phyloP scores from a whole-genome alignment of 1,140 invertebrate genomes.

The Trypoxylus dichotomus region DNA sequence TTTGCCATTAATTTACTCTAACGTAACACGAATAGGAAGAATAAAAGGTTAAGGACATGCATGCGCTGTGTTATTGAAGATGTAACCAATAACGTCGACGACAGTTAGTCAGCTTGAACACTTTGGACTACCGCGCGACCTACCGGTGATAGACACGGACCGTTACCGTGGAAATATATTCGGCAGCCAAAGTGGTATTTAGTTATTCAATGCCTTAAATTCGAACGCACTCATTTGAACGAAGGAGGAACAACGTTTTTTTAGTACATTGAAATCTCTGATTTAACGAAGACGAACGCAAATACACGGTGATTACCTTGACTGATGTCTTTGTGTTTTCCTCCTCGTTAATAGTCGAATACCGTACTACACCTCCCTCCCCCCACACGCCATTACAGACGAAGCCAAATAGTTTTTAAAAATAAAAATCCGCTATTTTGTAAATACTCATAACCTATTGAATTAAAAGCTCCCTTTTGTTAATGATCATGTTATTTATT shows the following conservation, averaged over 20 bases:
- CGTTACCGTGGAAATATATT: no score
- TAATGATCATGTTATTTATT: slow-evolving; percentile 6
- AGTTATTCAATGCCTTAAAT: no score
- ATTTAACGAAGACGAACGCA: not conserved
- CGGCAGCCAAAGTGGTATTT: no score
- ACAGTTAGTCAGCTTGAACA: no score
- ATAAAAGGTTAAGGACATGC: not conserved
- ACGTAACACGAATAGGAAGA: not conserved
- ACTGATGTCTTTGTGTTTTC: not conserved
- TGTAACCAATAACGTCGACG: not conserved
- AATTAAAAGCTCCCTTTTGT: not conserved
- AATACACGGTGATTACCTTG: no score
- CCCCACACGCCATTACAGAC: not conserved
- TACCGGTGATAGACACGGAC: no score
- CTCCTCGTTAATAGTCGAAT: not conserved
- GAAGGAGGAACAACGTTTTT: no score
- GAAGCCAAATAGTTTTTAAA: not conserved
- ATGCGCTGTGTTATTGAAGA: not conserved
- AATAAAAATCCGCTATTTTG: not conserved
- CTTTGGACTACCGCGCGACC: no score
- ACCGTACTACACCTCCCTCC: not conserved
- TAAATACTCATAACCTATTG: not conserved
- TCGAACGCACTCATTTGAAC: no score
- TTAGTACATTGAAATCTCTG: not conserved
- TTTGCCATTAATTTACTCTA: not conserved